Conservation (phyloP, 2,113 vertebrate species). For the Malurus alboscapulatus region DNA sequence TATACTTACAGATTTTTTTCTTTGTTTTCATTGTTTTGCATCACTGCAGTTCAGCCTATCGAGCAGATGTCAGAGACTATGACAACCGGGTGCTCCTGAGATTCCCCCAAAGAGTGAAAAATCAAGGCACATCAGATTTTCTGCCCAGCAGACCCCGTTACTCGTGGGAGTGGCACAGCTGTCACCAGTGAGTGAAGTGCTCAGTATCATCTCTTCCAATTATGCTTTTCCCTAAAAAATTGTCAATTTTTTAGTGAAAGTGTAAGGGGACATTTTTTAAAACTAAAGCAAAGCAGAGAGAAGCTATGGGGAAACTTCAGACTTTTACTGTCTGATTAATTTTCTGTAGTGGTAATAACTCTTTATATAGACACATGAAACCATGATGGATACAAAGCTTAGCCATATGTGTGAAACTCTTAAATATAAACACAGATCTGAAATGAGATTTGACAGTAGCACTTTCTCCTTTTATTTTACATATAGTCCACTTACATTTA, state of each 20-base stretch:
- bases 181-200: conserved; percentile 88
- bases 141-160: conserved; percentile 91
- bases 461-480: background rate
- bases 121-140: conserved; percentile 95
- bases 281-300: background rate
- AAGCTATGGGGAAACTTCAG: background rate
- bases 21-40: background rate
- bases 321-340: background rate
- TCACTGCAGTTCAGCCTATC: conserved; percentile 81
- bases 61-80: conserved; percentile 82
- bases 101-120: conserved; percentile 96
- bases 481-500: background rate
- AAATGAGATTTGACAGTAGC: background rate
- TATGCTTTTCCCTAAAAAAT: background rate
- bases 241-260: background rate
- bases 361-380: background rate
- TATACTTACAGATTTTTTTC: background rate
- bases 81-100: conserved; percentile 90
- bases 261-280: background rate
- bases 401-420: background rate
- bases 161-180: conserved; percentile 98
- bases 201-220: background rate
- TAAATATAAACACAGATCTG: background rate
- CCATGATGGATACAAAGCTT: background rate
- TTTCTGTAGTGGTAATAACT: background rate